A percentile compares a stretch with the other conserved stretches of the same genome.
phyloP scores from a whole-genome alignment of 2,797 vertebrate genomes.

The Pangasius larnaudii region DNA sequence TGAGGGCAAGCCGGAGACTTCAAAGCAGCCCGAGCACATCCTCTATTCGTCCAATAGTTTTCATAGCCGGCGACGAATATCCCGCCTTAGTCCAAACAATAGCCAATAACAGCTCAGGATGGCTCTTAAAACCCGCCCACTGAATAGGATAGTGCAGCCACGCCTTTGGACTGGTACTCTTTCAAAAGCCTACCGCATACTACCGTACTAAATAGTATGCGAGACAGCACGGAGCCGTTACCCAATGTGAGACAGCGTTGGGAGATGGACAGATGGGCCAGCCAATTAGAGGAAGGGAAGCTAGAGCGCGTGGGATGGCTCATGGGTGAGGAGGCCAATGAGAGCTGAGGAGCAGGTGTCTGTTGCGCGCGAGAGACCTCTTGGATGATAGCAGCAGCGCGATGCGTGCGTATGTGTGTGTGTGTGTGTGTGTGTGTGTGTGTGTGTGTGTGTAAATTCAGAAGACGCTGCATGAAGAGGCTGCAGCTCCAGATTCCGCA shows the following conservation, averaged over 20 bases:
- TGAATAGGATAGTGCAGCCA: conserved; percentile 56
- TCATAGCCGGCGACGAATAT: conserved; percentile 15
- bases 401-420: neutral
- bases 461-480: neutral
- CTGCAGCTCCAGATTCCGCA: conserved; percentile 49
- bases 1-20: conserved; percentile 72
- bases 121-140: conserved; percentile 66
- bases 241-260: conserved; percentile 60
- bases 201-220: conserved; percentile 12
- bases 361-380: conserved; percentile 38
- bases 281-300: conserved; percentile 59
- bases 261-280: neutral
- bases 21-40: conserved; percentile 60
- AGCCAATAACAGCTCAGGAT: conserved; percentile 65
- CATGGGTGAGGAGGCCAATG: conserved; percentile 56
- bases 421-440: neutral
- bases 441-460: neutral
- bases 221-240: conserved; percentile 16
- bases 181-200: conserved; percentile 6
- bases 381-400: neutral
- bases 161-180: conserved; percentile 67
- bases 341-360: conserved; percentile 71
- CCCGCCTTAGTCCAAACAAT: conserved; percentile 29
- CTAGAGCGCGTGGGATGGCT: conserved; percentile 36
- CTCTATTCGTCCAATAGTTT: conserved; percentile 66